A percentile compares a stretch with the other conserved stretches of the same genome.
These are phyloP conservation scores for Oscheius sp. DNA, from an alignment of 2,888 invertebrate genomes.

Conservation along the genomic window DNA sequence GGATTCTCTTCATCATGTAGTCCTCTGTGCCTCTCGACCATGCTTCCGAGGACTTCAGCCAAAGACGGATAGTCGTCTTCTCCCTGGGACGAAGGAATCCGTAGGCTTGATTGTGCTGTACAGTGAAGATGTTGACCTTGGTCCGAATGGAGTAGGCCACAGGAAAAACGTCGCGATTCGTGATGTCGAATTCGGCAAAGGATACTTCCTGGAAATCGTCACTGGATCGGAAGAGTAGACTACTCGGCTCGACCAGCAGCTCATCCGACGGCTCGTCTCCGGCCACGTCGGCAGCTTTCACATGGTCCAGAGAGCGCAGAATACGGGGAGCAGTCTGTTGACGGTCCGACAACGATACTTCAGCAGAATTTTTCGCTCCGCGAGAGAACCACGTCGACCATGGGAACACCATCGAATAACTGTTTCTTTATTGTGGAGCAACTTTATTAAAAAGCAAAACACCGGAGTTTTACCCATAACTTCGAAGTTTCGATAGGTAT, in stretches of 20 bases:
- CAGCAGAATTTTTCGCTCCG: background rate
- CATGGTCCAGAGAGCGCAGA: background rate
- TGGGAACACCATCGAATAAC: background rate
- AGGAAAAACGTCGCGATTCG: constrained; percentile 43
- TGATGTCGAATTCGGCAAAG: constrained; percentile 40
- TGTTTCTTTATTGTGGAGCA: too few species aligned
- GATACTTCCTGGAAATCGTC: constrained; percentile 37
- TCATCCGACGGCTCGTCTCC: constrained; percentile 1
- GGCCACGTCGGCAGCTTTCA: background rate
- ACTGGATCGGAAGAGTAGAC: constrained; percentile 43
- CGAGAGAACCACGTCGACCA: background rate
- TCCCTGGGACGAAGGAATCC: constrained; percentile 17
- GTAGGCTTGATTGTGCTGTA: background rate
- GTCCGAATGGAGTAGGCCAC: constrained; percentile 42
- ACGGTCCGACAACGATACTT: background rate
- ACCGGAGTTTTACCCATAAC: constrained; percentile 5
- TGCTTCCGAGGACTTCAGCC: constrained; percentile 40
- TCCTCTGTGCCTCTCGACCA: constrained; percentile 42
- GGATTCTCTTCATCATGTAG: constrained; percentile 38
- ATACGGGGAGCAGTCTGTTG: background rate
- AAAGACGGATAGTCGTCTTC: constrained; percentile 33
- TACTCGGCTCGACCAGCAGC: constrained; percentile 23
- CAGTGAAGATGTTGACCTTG: constrained; percentile 8
- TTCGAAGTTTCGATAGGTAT: background rate
- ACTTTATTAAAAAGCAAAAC: too few species aligned